A percentile compares a stretch with the other conserved stretches of the same genome.
phyloP scores from a whole-genome alignment of 2,113 vertebrate species.

The Gambusia affinis region DNA sequence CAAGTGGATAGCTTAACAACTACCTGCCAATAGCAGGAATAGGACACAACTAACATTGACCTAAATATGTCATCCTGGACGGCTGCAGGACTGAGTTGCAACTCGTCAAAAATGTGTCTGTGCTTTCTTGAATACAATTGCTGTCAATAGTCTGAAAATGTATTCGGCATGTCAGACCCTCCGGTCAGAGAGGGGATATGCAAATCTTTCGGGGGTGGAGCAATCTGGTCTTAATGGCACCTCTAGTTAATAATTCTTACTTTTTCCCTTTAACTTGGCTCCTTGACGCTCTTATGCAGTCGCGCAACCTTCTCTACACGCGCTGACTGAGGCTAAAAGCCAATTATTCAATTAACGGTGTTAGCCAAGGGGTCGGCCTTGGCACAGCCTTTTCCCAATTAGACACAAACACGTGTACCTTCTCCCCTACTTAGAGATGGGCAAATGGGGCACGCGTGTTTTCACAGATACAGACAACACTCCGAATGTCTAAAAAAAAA shows the following conservation, averaged over 20 bases:
- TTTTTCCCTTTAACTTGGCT: not conserved
- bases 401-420: slow-evolving; percentile 62
- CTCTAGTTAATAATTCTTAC: not conserved
- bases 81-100: too few relatives aligned
- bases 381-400: slow-evolving; percentile 56
- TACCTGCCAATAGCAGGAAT: too few relatives aligned
- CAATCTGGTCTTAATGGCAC: too few relatives aligned
- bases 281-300: not conserved
- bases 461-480: slow-evolving; percentile 5
- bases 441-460: not conserved
- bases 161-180: too few relatives aligned
- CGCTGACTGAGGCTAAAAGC: slow-evolving; percentile 43
- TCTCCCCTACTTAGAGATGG: slow-evolving; percentile 56
- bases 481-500: not conserved
- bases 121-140: too few relatives aligned
- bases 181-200: too few relatives aligned
- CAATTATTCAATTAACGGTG: slow-evolving; percentile 76
- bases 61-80: too few relatives aligned
- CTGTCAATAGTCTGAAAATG: too few relatives aligned
- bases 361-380: slow-evolving; percentile 38
- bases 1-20: not conserved
- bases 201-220: too few relatives aligned
- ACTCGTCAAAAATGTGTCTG: too few relatives aligned
- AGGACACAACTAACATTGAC: not conserved
- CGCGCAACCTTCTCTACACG: not conserved